phyloP scores from a whole-genome alignment of 2,113 vertebrate species.

The Periophthalmus modestus region DNA sequence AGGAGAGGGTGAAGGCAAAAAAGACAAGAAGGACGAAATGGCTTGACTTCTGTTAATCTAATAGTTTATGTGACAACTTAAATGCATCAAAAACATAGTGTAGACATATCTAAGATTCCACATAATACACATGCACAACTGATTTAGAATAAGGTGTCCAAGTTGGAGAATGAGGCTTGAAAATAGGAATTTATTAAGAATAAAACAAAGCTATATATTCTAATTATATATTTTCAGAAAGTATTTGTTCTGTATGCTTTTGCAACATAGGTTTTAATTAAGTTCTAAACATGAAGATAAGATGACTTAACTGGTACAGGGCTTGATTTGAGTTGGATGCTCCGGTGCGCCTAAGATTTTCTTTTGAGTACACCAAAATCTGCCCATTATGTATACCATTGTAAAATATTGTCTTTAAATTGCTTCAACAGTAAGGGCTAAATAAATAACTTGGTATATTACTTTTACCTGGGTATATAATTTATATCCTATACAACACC shows the following conservation, averaged over 20 bases:
- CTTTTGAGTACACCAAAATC: no score
- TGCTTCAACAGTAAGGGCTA: no score
- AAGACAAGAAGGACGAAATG: slow-evolving; percentile 65
- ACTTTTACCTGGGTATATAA: no score
- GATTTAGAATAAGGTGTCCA: slow-evolving; percentile 12
- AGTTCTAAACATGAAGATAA: neutral
- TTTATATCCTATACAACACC: no score
- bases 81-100: slow-evolving; percentile 49
- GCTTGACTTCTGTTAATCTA: slow-evolving; percentile 46
- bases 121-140: slow-evolving; percentile 48
- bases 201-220: slow-evolving; percentile 18
- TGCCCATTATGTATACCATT: no score
- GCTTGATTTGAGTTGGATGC: no score
- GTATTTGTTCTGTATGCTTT: neutral
- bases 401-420: no score
- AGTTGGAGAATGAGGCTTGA: slow-evolving; percentile 21
- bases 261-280: neutral
- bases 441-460: no score
- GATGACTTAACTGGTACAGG: neutral
- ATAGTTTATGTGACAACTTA: slow-evolving; percentile 47
- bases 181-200: slow-evolving; percentile 31
- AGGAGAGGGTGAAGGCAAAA: slow-evolving; percentile 71
- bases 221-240: neutral
- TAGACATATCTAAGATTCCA: slow-evolving; percentile 47
- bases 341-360: no score